A percentile compares a stretch with the other conserved stretches of the same genome.
Conservation (phyloP, 2,888 invertebrate genomes). For the Harpagoxenus sublaevis region DNA sequence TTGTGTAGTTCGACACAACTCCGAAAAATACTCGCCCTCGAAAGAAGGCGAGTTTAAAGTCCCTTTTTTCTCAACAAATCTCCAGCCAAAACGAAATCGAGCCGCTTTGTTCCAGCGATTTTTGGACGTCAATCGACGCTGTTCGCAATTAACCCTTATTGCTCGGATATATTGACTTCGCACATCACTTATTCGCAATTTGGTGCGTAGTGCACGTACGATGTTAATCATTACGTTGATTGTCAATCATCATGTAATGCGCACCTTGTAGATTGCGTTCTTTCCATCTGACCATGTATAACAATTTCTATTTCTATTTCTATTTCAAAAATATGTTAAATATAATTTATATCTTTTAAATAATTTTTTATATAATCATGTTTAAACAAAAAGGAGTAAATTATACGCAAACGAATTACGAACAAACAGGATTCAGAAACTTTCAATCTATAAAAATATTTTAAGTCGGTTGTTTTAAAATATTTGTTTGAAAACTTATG, state of each 20-base stretch:
- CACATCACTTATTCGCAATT: conserved; percentile 1
- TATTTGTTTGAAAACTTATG: not conserved
- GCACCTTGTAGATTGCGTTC: not conserved
- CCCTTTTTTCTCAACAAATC: conserved; percentile 28
- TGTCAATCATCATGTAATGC: conserved; percentile 11
- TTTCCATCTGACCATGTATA: not conserved
- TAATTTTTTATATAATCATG: not conserved
- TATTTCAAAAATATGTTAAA: not conserved
- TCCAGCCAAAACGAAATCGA: conserved; percentile 41
- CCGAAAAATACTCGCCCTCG: conserved; percentile 19
- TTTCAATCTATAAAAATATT: not conserved
- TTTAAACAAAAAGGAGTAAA: not conserved
- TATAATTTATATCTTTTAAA: not conserved
- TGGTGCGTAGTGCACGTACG: not conserved
- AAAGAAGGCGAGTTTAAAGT: conserved; percentile 12
- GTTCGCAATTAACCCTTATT: conserved; percentile 44
- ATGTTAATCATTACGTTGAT: not conserved
- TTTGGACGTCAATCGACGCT: conserved; percentile 18
- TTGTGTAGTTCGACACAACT: conserved; percentile 86
- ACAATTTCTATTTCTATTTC: not conserved
- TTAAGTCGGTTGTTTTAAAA: not conserved
- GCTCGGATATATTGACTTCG: conserved; percentile 14
- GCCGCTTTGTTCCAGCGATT: conserved; percentile 5
- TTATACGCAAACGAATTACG: not conserved
- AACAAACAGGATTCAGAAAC: not conserved